phyloP scores from a whole-genome alignment of 2,113 vertebrate species.

The Engystomops pustulosus region DNA sequence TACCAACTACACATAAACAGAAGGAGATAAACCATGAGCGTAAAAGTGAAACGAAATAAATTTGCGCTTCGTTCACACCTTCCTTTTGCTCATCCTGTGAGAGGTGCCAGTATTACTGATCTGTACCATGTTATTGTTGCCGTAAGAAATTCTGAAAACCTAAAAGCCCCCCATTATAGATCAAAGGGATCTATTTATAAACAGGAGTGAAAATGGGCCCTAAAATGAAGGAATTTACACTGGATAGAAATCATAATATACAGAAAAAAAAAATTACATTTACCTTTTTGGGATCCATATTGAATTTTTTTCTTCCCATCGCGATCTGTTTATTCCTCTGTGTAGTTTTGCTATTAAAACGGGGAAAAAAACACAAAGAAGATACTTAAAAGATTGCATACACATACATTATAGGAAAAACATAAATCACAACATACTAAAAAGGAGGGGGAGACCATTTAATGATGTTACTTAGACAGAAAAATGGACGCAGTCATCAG shows the following conservation, averaged over 20 bases:
- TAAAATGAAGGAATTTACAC: no score
- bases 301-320: slow-evolving; percentile 98
- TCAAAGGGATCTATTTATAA: no score
- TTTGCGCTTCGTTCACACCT: no score
- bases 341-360: slow-evolving; percentile 87
- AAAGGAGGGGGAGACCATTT: background rate
- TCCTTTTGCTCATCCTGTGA: background rate
- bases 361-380: slow-evolving; percentile 30
- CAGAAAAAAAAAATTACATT: background rate
- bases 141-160: background rate
- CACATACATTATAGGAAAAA: background rate
- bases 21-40: no score
- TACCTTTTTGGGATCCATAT: slow-evolving; percentile 99
- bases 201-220: no score
- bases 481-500: slow-evolving; percentile 23
- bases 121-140: background rate
- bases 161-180: no score
- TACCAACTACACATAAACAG: background rate
- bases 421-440: slow-evolving; percentile 14
- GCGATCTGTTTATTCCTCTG: slow-evolving; percentile 98
- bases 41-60: no score
- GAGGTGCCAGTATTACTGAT: background rate
- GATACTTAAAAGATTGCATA: background rate
- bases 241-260: background rate
- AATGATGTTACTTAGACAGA: background rate